Evolutionary conservation across 35 echinoderm and acorn worm species (phyloP), one percentile per base, ranked within the genome.

Genomic region (Anneissia japonica): DNA sequence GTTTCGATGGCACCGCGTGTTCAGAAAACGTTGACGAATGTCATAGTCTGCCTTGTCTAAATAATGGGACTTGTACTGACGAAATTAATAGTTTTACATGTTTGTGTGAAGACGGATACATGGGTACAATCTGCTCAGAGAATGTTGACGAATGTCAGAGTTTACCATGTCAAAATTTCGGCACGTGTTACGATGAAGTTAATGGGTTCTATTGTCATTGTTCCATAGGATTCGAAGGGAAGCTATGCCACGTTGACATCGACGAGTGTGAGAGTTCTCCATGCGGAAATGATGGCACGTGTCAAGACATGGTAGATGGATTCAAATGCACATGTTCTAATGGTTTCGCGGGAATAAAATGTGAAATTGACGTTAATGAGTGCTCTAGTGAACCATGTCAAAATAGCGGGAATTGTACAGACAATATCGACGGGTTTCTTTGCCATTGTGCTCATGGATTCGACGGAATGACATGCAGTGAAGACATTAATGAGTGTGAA

Each of bases 401-500:
- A 30, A 84, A 84, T 64, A 46, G 17, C 7, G 82, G 41, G 33
- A 46, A 28, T 1, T 84, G 82, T 84, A 46, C 32, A 23, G 82
- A 84, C 21, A 17, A 79, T 37, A 79, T 79, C 17, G 77, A 35
- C 34, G 0, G 6, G 32, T 79, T 79, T 17, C 34, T 46, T 16
- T 84, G 82, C 38, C 34, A 41, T 3, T 88, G 78, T 81, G 5
- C 77, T 32, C 9, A 40, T 28, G 84, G 84, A 34, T 85, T 74
- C 72, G 72, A 74, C 28, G 86, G 86, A 19, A 51, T 41, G 21
- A 72, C 37, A 11, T 88, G 64, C 23, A 6, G 5, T 35, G 26
- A 31, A 21, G 19, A 92, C 31, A 73, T 82, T 40, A 81, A 92
- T 77, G 84, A 83, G 34, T 92, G 90, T 79, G 32, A 26, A 14